phyloP scores from a whole-genome alignment of 2,113 vertebrate species.

The Scomber colias region DNA sequence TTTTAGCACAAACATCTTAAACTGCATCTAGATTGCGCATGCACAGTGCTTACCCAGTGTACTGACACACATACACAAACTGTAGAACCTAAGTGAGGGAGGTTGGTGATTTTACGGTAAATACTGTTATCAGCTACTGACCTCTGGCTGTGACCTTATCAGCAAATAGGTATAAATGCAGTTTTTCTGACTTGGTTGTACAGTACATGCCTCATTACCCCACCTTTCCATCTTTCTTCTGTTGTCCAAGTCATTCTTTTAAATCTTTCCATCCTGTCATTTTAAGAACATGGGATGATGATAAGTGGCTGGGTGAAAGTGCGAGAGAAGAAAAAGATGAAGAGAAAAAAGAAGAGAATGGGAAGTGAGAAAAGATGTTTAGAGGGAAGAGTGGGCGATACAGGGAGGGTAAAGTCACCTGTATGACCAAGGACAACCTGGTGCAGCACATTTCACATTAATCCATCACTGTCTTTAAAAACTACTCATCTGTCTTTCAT shows the following conservation, averaged over 20 bases:
- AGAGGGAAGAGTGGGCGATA: not conserved
- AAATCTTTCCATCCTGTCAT: not conserved
- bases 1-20: not conserved
- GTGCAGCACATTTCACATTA: constrained; percentile 29
- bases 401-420: not conserved
- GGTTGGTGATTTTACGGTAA: constrained; percentile 25
- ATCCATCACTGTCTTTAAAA: constrained; percentile 37
- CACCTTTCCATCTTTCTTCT: constrained; percentile 1
- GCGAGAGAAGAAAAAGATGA: not conserved
- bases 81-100: not conserved
- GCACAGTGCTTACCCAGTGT: not conserved
- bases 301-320: not conserved
- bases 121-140: not conserved
- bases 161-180: not conserved
- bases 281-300: not conserved
- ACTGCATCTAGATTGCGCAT: not conserved
- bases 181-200: not conserved
- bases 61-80: not conserved
- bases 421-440: constrained; percentile 7
- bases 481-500: not conserved
- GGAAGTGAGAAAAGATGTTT: not conserved
- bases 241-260: not conserved
- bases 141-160: constrained; percentile 18
- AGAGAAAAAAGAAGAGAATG: not conserved
- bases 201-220: not conserved